These are phyloP conservation scores for Boleophthalmus pectinirostris DNA, from an alignment of 2,113 vertebrate species.

Conservation along the genomic window DNA sequence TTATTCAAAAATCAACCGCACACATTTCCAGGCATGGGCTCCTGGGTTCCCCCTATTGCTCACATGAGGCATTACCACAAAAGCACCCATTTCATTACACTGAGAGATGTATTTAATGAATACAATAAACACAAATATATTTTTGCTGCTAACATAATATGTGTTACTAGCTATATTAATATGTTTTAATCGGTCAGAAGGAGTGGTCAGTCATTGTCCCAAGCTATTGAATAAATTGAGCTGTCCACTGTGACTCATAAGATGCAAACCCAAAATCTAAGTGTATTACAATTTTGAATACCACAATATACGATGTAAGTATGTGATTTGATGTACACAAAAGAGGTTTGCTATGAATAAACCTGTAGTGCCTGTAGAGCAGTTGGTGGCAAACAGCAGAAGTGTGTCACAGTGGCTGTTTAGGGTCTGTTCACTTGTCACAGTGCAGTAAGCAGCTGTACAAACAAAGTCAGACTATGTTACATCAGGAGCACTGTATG, in stretches of 20 bases:
- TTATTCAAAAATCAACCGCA: neutral
- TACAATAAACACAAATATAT: neutral
- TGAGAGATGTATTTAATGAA: neutral
- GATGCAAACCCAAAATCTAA: no score
- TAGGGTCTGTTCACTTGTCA: constrained; percentile 53
- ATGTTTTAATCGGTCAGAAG: no score
- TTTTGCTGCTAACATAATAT: no score
- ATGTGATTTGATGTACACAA: constrained; percentile 19
- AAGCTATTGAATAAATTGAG: no score
- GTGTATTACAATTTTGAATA: no score
- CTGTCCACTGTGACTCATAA: no score
- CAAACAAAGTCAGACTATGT: constrained; percentile 64
- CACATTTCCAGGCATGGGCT: neutral
- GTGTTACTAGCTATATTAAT: no score
- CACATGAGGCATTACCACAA: neutral
- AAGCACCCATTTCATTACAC: neutral
- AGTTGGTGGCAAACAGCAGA: constrained; percentile 41
- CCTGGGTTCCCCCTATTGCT: neutral
- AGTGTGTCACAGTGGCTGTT: constrained; percentile 49
- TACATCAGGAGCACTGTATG: constrained; percentile 51
- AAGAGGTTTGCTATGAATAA: constrained; percentile 18
- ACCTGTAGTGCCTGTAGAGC: constrained; percentile 46
- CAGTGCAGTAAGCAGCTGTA: constrained; percentile 49
- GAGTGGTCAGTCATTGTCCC: no score
- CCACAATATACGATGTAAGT: neutral